Conservation (phyloP, 1,140 invertebrate genomes). For the Nephila pilipes region DNA sequence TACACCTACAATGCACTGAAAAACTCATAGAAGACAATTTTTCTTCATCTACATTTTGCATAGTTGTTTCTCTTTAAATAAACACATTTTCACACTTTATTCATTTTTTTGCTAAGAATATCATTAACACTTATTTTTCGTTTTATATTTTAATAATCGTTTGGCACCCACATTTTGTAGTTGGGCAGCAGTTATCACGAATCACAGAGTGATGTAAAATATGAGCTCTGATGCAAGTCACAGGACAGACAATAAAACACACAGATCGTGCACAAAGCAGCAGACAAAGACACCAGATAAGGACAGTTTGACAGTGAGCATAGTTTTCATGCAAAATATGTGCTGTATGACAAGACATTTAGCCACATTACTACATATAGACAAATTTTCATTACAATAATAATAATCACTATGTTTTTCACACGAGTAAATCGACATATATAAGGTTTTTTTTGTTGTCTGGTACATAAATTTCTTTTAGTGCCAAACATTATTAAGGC, state of each 20-base stretch:
- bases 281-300: slow-evolving; percentile 54
- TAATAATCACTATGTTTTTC: slow-evolving; percentile 43
- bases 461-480: slow-evolving; percentile 74
- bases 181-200: slow-evolving; percentile 77
- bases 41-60: background rate
- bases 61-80: slow-evolving; percentile 22
- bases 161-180: slow-evolving; percentile 74
- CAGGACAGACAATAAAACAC: slow-evolving; percentile 69
- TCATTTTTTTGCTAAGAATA: slow-evolving; percentile 72
- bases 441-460: slow-evolving; percentile 59
- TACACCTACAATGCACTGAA: slow-evolving; percentile 74
- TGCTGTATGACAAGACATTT: slow-evolving; percentile 75
- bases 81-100: slow-evolving; percentile 3
- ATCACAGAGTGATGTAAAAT: slow-evolving; percentile 77
- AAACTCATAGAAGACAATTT: slow-evolving; percentile 48
- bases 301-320: slow-evolving; percentile 77
- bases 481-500: slow-evolving; percentile 76
- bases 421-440: slow-evolving; percentile 74
- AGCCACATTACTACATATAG: slow-evolving; percentile 76
- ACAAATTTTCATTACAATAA: slow-evolving; percentile 59
- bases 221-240: slow-evolving; percentile 77
- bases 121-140: slow-evolving; percentile 55
- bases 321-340: slow-evolving; percentile 75
- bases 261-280: slow-evolving; percentile 75
- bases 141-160: slow-evolving; percentile 56